Percentiles rank a stretch among this genome's conserved stretches.
Conservation (phyloP, 2,113 vertebrate species). For the Cynopterus brachyotis region DNA sequence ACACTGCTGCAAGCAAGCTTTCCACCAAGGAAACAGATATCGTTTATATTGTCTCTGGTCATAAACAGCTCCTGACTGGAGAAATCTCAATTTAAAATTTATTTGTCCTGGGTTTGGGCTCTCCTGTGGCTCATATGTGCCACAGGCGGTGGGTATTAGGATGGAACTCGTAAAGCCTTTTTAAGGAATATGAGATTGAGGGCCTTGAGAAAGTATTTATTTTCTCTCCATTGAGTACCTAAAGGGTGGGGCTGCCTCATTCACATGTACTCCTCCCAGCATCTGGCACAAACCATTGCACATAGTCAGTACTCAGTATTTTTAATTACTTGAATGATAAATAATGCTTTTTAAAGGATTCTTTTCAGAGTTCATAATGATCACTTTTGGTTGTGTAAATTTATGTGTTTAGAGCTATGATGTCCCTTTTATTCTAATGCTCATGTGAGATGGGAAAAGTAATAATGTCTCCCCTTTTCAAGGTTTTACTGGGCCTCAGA, state of each 20-base stretch:
- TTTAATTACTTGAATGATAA: neutral
- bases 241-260: neutral
- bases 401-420: neutral
- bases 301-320: neutral
- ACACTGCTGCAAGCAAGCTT: neutral
- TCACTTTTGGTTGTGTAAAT: neutral
- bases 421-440: conserved; percentile 11
- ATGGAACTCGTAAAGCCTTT: neutral
- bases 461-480: conserved; percentile 42
- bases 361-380: neutral
- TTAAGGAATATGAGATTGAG: neutral
- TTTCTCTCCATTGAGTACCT: neutral
- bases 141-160: neutral
- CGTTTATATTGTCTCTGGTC: neutral
- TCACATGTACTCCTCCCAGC: neutral
- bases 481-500: conserved; percentile 32
- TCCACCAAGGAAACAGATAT: neutral
- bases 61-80: neutral
- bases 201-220: neutral
- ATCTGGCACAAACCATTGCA: neutral
- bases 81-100: neutral
- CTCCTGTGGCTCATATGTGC: neutral
- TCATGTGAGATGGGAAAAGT: neutral
- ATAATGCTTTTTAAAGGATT: neutral
- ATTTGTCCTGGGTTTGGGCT: neutral